Percentiles rank a stretch among this genome's conserved stretches.
phyloP scores from a whole-genome alignment of 2,113 vertebrate genomes.

The Petaurus breviceps region DNA sequence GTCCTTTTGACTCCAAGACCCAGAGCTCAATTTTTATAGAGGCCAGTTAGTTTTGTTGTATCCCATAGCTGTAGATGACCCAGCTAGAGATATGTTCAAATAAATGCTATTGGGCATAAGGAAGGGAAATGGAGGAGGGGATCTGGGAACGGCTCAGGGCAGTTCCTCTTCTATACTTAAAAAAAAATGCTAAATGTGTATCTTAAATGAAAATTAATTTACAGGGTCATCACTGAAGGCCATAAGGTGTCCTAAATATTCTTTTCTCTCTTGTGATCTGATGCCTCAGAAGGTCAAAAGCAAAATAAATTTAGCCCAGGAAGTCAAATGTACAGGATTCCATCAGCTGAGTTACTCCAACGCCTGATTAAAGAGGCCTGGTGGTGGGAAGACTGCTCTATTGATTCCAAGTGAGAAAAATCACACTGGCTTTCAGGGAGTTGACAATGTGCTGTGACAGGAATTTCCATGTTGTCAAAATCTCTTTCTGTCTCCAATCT shows the following conservation, averaged over 20 bases:
- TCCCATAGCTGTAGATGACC: too few species aligned
- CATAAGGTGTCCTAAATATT: constrained; percentile 54
- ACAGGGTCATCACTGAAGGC: too few species aligned
- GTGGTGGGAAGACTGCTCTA: constrained; percentile 36
- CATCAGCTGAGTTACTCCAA: constrained; percentile 50
- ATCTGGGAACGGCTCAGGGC: too few species aligned
- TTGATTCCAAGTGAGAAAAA: constrained; percentile 69
- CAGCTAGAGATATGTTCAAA: too few species aligned
- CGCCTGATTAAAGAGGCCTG: constrained; percentile 67
- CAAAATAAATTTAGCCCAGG: constrained; percentile 63
- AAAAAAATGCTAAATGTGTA: too few species aligned
- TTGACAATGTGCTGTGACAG: constrained; percentile 46
- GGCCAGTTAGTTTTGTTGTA: too few species aligned
- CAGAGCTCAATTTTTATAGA: too few species aligned
- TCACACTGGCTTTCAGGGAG: constrained; percentile 4
- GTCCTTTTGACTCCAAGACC: too few species aligned
- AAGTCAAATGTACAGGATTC: constrained; percentile 50
- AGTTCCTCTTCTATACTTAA: too few species aligned
- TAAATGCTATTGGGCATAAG: too few species aligned
- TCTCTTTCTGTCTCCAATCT: constrained; percentile 47
- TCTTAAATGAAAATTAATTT: too few species aligned
- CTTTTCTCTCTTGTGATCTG: constrained; percentile 23
- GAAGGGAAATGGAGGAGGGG: too few species aligned
- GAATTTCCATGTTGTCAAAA: constrained; percentile 73
- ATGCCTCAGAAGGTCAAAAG: constrained; percentile 64